Conservation (phyloP, 2,113 vertebrate species). For the Hypomesus transpacificus region DNA sequence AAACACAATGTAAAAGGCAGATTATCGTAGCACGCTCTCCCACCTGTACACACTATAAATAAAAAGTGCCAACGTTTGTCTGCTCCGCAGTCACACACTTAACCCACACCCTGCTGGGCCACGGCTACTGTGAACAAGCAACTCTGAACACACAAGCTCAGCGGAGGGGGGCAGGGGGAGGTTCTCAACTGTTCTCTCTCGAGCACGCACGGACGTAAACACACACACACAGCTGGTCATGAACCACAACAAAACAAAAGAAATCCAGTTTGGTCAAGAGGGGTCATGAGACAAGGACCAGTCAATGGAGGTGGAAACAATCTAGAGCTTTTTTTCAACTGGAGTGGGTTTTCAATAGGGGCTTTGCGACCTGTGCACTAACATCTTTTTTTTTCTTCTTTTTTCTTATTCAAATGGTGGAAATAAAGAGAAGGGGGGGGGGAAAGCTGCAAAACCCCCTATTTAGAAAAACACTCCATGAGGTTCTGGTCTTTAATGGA, state of each 20-base stretch:
- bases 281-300: slow-evolving; percentile 59
- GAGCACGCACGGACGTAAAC: no score
- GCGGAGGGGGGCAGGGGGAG: neutral
- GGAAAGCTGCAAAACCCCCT: slow-evolving; percentile 11
- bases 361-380: slow-evolving; percentile 32
- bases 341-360: slow-evolving; percentile 48
- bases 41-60: slow-evolving; percentile 26
- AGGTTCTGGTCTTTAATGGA: slow-evolving; percentile 28
- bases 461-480: slow-evolving; percentile 28
- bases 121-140: neutral
- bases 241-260: slow-evolving; percentile 28
- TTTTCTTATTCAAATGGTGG: slow-evolving; percentile 1
- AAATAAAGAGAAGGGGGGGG: slow-evolving; percentile 10
- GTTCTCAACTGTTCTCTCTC: neutral
- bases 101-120: slow-evolving; percentile 11
- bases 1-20: slow-evolving; percentile 7
- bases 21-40: slow-evolving; percentile 14
- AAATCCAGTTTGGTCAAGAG: slow-evolving; percentile 47
- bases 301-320: slow-evolving; percentile 49
- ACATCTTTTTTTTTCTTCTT: slow-evolving; percentile 21
- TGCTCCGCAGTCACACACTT: slow-evolving; percentile 5
- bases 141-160: neutral
- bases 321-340: slow-evolving; percentile 46
- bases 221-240: slow-evolving; percentile 9
- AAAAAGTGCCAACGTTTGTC: slow-evolving; percentile 1